A percentile compares a stretch with the other conserved stretches of the same genome.
phyloP scores from a whole-genome alignment of 2,797 vertebrate species.

The Coccyzus lansbergi region DNA sequence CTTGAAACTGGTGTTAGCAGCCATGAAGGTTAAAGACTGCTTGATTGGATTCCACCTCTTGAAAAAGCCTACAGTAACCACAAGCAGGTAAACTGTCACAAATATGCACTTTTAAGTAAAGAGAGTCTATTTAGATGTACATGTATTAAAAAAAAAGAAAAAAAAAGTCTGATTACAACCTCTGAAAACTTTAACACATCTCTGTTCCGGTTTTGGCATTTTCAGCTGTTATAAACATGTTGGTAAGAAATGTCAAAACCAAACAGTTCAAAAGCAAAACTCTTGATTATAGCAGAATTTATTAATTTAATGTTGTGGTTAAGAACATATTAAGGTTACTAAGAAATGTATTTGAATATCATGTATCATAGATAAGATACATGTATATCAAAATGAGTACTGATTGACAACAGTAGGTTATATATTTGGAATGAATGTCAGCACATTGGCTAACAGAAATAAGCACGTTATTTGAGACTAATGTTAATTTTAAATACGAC shows the following conservation, averaged over 20 bases:
- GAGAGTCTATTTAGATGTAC: neutral
- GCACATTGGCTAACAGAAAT: slow-evolving; percentile 10
- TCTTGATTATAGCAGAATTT: neutral
- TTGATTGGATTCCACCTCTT: neutral
- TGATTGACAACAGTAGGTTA: slow-evolving; percentile 5
- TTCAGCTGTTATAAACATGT: neutral
- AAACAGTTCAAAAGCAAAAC: neutral
- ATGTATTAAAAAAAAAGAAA: neutral
- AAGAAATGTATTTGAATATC: neutral
- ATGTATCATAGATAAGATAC: neutral
- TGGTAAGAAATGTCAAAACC: neutral
- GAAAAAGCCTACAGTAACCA: neutral
- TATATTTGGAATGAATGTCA: neutral
- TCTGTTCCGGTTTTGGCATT: neutral
- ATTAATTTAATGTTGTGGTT: neutral
- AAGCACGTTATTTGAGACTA: slow-evolving; percentile 16
- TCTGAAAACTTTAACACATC: neutral
- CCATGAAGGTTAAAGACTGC: neutral
- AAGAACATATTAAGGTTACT: neutral
- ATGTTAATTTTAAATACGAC: slow-evolving; percentile 45
- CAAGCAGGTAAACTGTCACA: neutral
- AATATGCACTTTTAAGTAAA: neutral
- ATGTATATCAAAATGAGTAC: neutral
- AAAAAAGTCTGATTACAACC: neutral
- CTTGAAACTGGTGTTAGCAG: neutral